Percentiles rank a stretch among this genome's conserved stretches.
Evolutionary conservation across 2,888 invertebrate genomes (phyloP).

Genomic region (Patella depressa): DNA sequence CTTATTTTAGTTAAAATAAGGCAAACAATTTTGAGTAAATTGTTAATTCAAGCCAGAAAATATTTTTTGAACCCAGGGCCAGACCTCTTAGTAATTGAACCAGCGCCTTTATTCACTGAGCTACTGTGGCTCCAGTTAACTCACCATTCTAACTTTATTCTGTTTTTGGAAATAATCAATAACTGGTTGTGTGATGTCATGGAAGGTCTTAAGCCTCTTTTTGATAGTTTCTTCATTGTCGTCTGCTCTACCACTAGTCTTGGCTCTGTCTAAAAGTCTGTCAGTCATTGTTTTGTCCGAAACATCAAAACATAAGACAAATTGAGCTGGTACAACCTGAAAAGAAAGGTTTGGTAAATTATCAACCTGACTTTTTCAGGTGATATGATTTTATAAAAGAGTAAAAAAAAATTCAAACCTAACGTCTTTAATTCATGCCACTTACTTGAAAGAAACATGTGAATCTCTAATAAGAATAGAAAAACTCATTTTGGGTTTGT

Average conservation of each 20-base stretch:
- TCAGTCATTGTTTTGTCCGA: slow-evolving; percentile 83
- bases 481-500: no score
- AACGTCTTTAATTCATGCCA: neutral
- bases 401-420: neutral
- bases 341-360: slow-evolving; percentile 1
- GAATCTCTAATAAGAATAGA: no score
- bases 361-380: neutral
- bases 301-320: slow-evolving; percentile 89
- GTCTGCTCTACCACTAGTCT: slow-evolving; percentile 87
- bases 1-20: no score
- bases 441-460: neutral
- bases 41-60: no score
- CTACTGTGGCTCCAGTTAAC: slow-evolving; percentile 42
- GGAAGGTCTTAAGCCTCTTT: slow-evolving; percentile 90
- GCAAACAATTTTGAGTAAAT: no score
- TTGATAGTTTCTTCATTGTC: slow-evolving; percentile 96
- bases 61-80: no score
- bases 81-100: no score
- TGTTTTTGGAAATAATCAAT: slow-evolving; percentile 85
- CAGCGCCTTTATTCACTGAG: no score
- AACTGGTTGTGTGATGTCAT: slow-evolving; percentile 87
- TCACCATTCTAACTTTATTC: slow-evolving; percentile 78
- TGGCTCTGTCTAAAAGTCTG: slow-evolving; percentile 83
- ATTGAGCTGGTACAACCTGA: slow-evolving; percentile 65
- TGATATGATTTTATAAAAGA: neutral